phyloP scores from a whole-genome alignment of 1,140 invertebrate genomes.

The Contarinia nasturtii region DNA sequence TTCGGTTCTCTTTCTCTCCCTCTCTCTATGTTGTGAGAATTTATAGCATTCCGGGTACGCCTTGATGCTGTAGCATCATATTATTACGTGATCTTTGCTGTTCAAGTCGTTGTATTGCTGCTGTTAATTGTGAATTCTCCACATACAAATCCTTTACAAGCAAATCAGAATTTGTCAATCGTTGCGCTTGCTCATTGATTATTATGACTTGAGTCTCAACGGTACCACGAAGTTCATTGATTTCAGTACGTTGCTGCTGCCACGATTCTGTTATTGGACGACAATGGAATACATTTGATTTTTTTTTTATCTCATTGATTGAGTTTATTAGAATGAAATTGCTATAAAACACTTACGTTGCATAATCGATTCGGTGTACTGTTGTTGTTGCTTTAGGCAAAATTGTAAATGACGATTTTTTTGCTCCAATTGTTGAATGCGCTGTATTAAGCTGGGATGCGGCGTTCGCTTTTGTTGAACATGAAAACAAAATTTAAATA shows the following conservation, averaged over 20 bases:
- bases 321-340: no score
- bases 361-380: constrained; percentile 37
- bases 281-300: background rate
- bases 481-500: background rate
- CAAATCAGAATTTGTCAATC: constrained; percentile 47
- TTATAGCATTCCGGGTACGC: constrained; percentile 20
- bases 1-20: no score
- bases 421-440: constrained; percentile 29
- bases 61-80: constrained; percentile 19
- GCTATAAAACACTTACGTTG: no score
- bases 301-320: background rate
- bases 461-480: constrained; percentile 13
- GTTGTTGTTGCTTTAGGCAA: constrained; percentile 39
- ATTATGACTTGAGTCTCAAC: constrained; percentile 37
- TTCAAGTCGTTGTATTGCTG: constrained; percentile 39
- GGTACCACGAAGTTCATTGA: constrained; percentile 33
- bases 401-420: constrained; percentile 38
- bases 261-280: constrained; percentile 30
- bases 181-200: constrained; percentile 40
- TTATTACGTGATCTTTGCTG: constrained; percentile 26
- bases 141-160: constrained; percentile 58
- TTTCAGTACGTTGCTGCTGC: constrained; percentile 38
- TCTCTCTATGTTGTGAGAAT: no score
- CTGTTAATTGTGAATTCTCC: constrained; percentile 55
- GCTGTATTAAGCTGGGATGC: constrained; percentile 20